These are phyloP conservation scores for Phycodurus eques DNA, from an alignment of 2,113 vertebrate genomes.

Conservation along the genomic window DNA sequence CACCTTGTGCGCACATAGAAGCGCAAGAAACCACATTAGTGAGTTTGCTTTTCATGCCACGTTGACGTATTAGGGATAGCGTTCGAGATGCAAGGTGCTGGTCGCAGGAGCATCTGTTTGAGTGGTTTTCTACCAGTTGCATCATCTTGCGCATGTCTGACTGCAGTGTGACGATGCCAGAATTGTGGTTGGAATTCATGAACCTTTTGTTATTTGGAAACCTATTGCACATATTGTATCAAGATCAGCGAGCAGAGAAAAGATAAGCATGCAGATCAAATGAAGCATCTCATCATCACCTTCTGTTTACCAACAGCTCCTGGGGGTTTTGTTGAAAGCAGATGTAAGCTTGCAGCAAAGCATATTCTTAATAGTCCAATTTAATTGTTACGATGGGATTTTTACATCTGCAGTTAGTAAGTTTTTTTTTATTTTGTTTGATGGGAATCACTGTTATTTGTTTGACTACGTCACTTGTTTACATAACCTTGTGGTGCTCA, in stretches of 20 bases:
- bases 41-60: slow-evolving; percentile 14
- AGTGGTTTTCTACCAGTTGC: slow-evolving; percentile 72
- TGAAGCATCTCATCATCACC: slow-evolving; percentile 22
- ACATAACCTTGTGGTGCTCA: neutral
- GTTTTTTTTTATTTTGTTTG: neutral
- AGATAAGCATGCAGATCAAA: slow-evolving; percentile 3
- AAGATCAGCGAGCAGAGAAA: slow-evolving; percentile 18
- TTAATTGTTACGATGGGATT: neutral
- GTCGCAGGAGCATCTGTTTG: slow-evolving; percentile 54
- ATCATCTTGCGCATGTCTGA: slow-evolving; percentile 78
- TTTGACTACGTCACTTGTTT: neutral
- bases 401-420: neutral
- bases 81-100: slow-evolving; percentile 46
- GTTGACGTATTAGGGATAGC: slow-evolving; percentile 22
- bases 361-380: neutral
- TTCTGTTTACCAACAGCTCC: slow-evolving; percentile 1
- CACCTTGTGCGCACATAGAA: neutral
- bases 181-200: slow-evolving; percentile 51
- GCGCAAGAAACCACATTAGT: neutral
- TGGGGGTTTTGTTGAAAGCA: neutral
- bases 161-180: slow-evolving; percentile 69
- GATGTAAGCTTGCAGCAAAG: neutral
- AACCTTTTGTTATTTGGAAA: slow-evolving; percentile 26
- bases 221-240: slow-evolving; percentile 3
- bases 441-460: neutral